Evolutionary conservation across 2,113 vertebrate species (phyloP).

Genomic region (Apteryx owenii): DNA sequence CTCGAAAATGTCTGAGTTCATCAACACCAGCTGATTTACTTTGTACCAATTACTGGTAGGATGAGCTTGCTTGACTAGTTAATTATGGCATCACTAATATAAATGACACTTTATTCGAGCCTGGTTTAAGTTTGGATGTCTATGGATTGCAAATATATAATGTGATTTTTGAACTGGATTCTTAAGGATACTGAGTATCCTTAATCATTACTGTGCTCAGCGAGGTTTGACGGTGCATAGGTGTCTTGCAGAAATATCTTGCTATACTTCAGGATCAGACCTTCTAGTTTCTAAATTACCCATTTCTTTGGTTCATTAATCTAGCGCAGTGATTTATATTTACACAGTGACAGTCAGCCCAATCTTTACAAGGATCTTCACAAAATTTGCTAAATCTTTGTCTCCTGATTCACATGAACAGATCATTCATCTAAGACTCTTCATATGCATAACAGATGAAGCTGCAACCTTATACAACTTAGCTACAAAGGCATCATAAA

Average conservation of each 20-base stretch:
- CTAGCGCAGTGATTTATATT: neutral
- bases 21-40: neutral
- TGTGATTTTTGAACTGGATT: neutral
- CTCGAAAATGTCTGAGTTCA: constrained; percentile 11
- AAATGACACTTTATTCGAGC: neutral
- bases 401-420: neutral
- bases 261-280: neutral
- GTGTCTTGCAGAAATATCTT: neutral
- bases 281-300: neutral
- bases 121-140: neutral
- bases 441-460: neutral
- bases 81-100: neutral
- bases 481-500: neutral
- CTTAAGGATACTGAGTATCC: neutral
- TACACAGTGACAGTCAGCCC: neutral
- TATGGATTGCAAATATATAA: neutral
- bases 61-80: neutral
- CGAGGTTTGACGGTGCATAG: neutral
- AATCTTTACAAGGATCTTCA: neutral
- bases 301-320: neutral
- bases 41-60: neutral
- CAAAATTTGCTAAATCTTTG: neutral
- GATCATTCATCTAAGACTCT: neutral
- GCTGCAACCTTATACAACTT: neutral
- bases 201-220: neutral